Conservation (phyloP, 1,140 invertebrate species). For the Drosophila nebulosa region DNA sequence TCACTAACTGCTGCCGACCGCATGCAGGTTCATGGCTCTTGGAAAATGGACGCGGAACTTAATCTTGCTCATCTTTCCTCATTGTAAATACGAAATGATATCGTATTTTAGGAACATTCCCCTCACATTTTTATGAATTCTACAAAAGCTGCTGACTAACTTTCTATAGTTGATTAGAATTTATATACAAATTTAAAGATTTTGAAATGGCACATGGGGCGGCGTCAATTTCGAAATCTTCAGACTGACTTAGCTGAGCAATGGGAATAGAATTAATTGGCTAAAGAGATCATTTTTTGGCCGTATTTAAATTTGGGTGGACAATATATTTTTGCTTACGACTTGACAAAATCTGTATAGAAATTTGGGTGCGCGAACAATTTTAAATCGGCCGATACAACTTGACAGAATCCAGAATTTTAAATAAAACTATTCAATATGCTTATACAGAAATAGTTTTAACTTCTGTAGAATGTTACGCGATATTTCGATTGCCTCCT, state of each 20-base stretch:
- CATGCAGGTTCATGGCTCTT: conserved; percentile 41
- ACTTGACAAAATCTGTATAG: not conserved
- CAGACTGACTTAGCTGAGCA: not conserved
- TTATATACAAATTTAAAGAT: conserved; percentile 18
- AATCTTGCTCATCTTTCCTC: conserved; percentile 16
- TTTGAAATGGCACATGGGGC: not conserved
- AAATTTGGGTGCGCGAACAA: no score
- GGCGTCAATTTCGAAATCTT: not conserved
- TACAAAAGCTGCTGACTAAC: not conserved
- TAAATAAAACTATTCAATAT: no score
- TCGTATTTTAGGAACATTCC: conserved; percentile 25
- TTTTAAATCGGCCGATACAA: no score
- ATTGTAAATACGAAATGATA: conserved; percentile 11
- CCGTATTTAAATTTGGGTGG: not conserved
- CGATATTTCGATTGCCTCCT: no score
- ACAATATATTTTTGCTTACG: not conserved
- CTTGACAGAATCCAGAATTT: no score
- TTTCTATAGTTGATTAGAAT: not conserved
- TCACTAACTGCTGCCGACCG: conserved; percentile 52
- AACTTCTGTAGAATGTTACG: no score
- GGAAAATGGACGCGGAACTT: conserved; percentile 40
- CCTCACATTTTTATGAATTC: conserved; percentile 6
- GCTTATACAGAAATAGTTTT: no score
- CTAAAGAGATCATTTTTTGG: not conserved
- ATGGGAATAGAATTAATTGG: not conserved